Evolutionary conservation across 92 coral and sea anemone genomes (phyloP).

Genomic region (Chrysogorgia sp.): DNA sequence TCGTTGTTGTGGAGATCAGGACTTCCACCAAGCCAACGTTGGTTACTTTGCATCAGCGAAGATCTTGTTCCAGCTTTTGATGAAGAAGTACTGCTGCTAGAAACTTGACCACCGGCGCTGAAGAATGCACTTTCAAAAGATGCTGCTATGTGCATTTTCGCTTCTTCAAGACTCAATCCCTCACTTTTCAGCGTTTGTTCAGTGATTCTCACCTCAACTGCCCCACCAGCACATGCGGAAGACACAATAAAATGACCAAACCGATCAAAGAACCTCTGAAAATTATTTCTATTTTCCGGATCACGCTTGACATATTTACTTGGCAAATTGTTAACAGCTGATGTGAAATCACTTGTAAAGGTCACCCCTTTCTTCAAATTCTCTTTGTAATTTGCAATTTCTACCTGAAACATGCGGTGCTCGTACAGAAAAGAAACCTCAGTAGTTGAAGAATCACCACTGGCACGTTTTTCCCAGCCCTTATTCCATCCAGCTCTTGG

Average conservation of each 20-base stretch:
- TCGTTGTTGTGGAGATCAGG: conserved; percentile 2
- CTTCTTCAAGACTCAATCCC: neutral
- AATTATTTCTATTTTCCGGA: neutral
- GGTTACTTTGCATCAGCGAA: neutral
- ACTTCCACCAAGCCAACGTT: conserved; percentile 17
- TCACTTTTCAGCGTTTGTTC: neutral
- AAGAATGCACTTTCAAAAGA: neutral
- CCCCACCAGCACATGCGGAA: conserved; percentile 25
- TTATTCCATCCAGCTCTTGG: no score
- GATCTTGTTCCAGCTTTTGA: neutral
- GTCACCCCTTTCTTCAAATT: neutral
- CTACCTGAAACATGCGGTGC: no score
- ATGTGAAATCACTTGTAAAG: conserved; percentile 9
- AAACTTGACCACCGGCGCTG: neutral
- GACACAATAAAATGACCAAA: conserved; percentile 28
- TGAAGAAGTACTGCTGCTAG: neutral
- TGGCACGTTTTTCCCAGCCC: no score
- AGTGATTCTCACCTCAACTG: conserved; percentile 11
- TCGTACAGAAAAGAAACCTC: no score
- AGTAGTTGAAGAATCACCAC: no score
- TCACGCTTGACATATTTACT: neutral
- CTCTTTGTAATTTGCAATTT: neutral
- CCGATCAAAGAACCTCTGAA: conserved; percentile 6
- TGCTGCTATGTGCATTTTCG: neutral
- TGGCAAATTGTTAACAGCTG: conserved; percentile 24